A percentile compares a stretch with the other conserved stretches of the same genome.
These are phyloP conservation scores for Neogobius melanostomus DNA, from an alignment of 2,113 vertebrate genomes.

Conservation along the genomic window DNA sequence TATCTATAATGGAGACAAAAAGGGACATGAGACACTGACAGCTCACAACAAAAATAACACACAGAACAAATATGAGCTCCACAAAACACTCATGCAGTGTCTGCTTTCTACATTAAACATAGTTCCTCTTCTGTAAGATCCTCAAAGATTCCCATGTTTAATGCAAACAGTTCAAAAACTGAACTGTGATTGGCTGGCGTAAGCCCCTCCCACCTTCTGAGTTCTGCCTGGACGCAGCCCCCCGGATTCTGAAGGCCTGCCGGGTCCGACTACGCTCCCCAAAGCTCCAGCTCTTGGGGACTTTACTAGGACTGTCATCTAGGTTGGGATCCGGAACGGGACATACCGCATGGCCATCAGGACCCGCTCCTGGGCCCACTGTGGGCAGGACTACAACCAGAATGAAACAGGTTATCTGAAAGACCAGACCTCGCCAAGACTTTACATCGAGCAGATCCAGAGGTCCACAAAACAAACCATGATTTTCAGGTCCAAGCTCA, in stretches of 20 bases:
- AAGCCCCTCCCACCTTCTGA: constrained; percentile 84
- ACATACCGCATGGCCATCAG: constrained; percentile 76
- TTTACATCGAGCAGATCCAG: neutral
- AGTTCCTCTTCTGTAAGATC: neutral
- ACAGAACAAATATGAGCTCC: neutral
- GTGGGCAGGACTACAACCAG: constrained; percentile 31
- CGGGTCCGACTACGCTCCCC: constrained; percentile 87
- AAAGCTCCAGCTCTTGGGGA: constrained; percentile 97
- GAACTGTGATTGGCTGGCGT: neutral
- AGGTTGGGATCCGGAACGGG: constrained; percentile 90
- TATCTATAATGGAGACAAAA: neutral
- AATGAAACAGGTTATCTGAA: neutral
- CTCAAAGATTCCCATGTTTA: neutral
- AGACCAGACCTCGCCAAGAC: neutral
- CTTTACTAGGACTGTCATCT: constrained; percentile 94
- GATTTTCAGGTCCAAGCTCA: constrained; percentile 3
- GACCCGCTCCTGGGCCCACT: constrained; percentile 15
- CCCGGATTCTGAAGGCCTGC: constrained; percentile 92
- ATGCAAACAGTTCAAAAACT: neutral
- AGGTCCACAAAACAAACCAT: neutral
- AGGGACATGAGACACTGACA: neutral
- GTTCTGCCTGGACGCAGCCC: constrained; percentile 89
- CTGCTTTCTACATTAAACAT: neutral
- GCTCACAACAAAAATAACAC: neutral
- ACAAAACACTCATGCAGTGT: neutral